phyloP scores from a whole-genome alignment of 2,797 vertebrate genomes.

The Anableps anableps region DNA sequence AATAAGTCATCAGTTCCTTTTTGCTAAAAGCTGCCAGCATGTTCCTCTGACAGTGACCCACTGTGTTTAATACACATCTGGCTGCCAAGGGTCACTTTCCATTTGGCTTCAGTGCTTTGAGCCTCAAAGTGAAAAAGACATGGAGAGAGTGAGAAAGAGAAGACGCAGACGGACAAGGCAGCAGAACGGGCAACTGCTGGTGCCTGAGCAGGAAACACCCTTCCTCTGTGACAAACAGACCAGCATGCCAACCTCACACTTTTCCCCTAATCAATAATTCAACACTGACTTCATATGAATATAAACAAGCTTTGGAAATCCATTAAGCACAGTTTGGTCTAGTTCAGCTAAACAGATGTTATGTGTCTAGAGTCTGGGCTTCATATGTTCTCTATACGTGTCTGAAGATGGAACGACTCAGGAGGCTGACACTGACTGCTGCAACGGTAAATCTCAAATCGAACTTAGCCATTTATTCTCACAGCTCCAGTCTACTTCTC shows the following conservation, averaged over 20 bases:
- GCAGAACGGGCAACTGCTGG: slow-evolving; percentile 52
- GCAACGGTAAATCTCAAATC: slow-evolving; percentile 51
- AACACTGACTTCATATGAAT: slow-evolving; percentile 74
- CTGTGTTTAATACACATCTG: slow-evolving; percentile 62
- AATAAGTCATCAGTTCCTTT: slow-evolving; percentile 40
- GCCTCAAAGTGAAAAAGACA: slow-evolving; percentile 45
- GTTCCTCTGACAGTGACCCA: slow-evolving; percentile 72
- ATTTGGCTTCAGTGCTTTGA: slow-evolving; percentile 55
- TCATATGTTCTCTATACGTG: slow-evolving; percentile 23
- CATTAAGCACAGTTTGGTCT: slow-evolving; percentile 42
- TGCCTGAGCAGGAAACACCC: slow-evolving; percentile 62
- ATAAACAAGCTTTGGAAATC: slow-evolving; percentile 52
- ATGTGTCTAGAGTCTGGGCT: slow-evolving; percentile 17
- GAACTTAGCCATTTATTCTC: slow-evolving; percentile 40
- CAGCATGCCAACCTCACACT: slow-evolving; percentile 52
- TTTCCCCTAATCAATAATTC: slow-evolving; percentile 78
- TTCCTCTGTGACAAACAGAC: slow-evolving; percentile 59
- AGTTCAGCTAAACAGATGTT: slow-evolving; percentile 45
- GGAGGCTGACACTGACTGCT: slow-evolving; percentile 35
- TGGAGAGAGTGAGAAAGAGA: slow-evolving; percentile 43
- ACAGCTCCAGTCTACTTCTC: slow-evolving; percentile 50
- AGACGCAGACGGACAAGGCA: slow-evolving; percentile 32
- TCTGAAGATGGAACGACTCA: slow-evolving; percentile 30
- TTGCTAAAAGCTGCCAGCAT: slow-evolving; percentile 49
- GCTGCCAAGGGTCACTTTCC: slow-evolving; percentile 75